phyloP scores from a whole-genome alignment of 2,888 invertebrate genomes.

The Mesoligia furuncula region DNA sequence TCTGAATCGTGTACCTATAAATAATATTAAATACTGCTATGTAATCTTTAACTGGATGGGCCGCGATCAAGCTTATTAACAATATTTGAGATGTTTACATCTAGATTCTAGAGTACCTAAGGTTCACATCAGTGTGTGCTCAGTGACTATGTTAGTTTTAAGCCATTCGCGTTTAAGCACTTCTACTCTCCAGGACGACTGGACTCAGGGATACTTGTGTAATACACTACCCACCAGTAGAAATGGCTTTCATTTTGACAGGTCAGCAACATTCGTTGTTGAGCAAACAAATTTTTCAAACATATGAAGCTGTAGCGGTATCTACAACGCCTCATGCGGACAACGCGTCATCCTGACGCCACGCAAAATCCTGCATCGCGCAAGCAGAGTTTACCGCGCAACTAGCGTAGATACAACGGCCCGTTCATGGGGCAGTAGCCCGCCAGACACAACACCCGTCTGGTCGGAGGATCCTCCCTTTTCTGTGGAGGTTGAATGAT shows the following conservation, averaged over 20 bases:
- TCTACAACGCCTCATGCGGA: no score
- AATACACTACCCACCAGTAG: background rate
- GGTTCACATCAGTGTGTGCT: background rate
- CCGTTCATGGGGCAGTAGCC: no score
- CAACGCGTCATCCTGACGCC: no score
- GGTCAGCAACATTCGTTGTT: background rate
- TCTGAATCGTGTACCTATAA: conserved; percentile 14
- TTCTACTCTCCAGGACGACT: background rate
- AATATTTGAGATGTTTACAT: background rate
- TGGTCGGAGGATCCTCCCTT: no score
- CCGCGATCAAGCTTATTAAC: conserved; percentile 1
- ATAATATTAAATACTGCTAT: conserved; percentile 20
- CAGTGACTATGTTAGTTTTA: background rate
- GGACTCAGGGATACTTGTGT: background rate
- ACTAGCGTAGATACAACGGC: no score
- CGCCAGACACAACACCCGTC: no score
- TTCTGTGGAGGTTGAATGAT: no score
- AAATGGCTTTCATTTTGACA: background rate
- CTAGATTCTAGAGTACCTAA: background rate
- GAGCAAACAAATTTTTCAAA: background rate
- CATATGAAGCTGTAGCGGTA: no score
- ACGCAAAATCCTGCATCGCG: no score
- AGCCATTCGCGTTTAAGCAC: background rate
- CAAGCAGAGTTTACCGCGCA: no score
- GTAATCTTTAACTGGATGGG: conserved; percentile 11